phyloP scores from a whole-genome alignment of 2,888 invertebrate species.

The Spisula solida region DNA sequence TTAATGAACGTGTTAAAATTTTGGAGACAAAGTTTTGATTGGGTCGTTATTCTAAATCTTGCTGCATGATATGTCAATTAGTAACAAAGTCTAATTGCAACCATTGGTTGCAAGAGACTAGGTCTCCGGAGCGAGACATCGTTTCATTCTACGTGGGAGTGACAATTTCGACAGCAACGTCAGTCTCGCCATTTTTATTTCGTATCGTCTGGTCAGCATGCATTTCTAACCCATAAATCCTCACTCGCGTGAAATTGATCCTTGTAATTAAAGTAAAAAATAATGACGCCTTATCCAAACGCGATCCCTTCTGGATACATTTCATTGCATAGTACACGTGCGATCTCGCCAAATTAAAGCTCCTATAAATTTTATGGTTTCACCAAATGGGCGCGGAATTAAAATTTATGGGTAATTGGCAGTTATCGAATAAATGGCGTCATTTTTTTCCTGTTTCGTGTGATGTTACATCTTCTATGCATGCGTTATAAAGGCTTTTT shows the following conservation, averaged over 20 bases:
- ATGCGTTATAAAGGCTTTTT: not conserved
- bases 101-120: not conserved
- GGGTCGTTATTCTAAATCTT: conserved; percentile 1
- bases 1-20: conserved; percentile 8
- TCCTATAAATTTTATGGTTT: conserved; percentile 13
- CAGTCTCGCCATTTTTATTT: not conserved
- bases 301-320: conserved; percentile 10
- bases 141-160: not conserved
- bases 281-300: not conserved
- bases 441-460: conserved; percentile 1
- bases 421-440: conserved; percentile 14
- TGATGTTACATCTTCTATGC: not conserved
- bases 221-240: not conserved
- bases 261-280: conserved; percentile 12
- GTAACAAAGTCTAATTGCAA: not conserved
- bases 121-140: not conserved
- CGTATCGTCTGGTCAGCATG: conserved; percentile 10
- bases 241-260: conserved; percentile 12
- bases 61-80: not conserved
- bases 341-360: not conserved
- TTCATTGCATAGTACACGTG: conserved; percentile 16
- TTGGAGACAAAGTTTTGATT: not conserved
- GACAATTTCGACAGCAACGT: not conserved
- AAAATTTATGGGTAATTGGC: conserved; percentile 23
- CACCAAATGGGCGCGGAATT: not conserved